phyloP scores from a whole-genome alignment of 1,140 invertebrate genomes.

The Zelostemma sp. region DNA sequence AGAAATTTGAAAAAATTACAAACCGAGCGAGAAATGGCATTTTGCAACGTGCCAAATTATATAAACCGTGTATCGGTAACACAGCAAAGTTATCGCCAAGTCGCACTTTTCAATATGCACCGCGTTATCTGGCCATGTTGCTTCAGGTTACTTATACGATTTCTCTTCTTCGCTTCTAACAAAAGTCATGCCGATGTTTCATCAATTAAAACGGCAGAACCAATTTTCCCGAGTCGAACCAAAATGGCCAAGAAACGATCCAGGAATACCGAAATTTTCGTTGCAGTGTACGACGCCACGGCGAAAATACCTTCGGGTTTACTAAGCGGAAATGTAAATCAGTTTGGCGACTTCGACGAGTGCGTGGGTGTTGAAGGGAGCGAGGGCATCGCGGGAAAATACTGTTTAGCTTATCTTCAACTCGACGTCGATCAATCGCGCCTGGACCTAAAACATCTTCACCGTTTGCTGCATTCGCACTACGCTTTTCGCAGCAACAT shows the following conservation, averaged over 20 bases:
- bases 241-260: too few relatives aligned
- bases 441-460: constrained; percentile 69
- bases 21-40: constrained; percentile 21
- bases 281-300: constrained; percentile 74
- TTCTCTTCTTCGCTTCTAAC: constrained; percentile 27
- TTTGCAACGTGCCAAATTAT: constrained; percentile 43
- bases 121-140: constrained; percentile 44
- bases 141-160: constrained; percentile 40
- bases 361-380: constrained; percentile 68
- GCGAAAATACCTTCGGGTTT: constrained; percentile 74
- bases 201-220: too few relatives aligned
- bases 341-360: constrained; percentile 76
- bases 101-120: constrained; percentile 40
- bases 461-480: constrained; percentile 74
- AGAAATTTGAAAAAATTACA: too few relatives aligned
- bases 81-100: constrained; percentile 14
- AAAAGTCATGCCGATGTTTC: neutral
- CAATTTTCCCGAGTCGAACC: too few relatives aligned
- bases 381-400: constrained; percentile 71
- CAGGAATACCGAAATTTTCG: neutral
- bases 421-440: constrained; percentile 68
- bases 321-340: constrained; percentile 76
- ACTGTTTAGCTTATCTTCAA: constrained; percentile 75
- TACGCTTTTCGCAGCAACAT: constrained; percentile 75
- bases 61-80: constrained; percentile 35